Percentiles rank a stretch among this genome's conserved stretches.
Evolutionary conservation across 2,888 invertebrate genomes (phyloP).

Genomic region (Aproaerema taeniolella): DNA sequence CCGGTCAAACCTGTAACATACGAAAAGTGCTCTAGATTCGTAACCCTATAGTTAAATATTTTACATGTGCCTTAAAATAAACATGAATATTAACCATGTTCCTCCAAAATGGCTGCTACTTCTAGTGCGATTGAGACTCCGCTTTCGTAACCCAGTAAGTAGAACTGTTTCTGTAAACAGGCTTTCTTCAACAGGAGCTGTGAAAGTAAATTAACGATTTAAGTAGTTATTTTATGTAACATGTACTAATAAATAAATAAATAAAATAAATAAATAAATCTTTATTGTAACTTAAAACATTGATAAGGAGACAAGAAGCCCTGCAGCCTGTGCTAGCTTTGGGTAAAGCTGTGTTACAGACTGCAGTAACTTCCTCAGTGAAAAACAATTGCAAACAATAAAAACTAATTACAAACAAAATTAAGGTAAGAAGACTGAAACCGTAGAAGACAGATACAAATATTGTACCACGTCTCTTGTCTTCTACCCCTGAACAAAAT

Average conservation of each 20-base stretch:
- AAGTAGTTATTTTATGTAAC: neutral
- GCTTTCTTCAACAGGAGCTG: constrained; percentile 27
- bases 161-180: constrained; percentile 31
- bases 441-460: too few species aligned
- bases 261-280: too few species aligned
- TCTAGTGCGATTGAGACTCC: constrained; percentile 42
- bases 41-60: neutral
- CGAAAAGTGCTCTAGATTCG: neutral
- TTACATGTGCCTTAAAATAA: neutral
- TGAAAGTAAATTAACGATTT: neutral
- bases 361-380: too few species aligned
- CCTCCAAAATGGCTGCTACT: constrained; percentile 44
- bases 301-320: neutral
- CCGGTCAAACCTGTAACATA: constrained; percentile 36
- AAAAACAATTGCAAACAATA: too few species aligned
- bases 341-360: too few species aligned
- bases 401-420: too few species aligned
- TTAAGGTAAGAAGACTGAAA: too few species aligned
- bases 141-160: constrained; percentile 45
- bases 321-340: too few species aligned
- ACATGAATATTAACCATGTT: constrained; percentile 28
- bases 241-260: neutral
- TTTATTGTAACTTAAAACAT: neutral
- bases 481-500: too few species aligned
- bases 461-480: too few species aligned